Base-by-base conservation (phyloP, 2,888 invertebrate species). In the Byasa hedistus region DNA sequence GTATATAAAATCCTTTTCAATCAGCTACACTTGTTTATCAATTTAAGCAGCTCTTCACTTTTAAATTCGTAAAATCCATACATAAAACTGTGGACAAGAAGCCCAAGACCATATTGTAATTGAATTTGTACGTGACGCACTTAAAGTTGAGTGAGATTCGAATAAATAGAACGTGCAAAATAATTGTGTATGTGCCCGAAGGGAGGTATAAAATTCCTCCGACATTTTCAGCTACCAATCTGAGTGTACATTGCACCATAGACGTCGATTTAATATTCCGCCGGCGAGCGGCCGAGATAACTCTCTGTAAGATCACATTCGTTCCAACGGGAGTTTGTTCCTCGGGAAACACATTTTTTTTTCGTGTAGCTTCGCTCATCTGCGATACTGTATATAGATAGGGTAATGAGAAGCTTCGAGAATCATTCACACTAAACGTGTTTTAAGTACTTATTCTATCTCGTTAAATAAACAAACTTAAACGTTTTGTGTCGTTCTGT, bases 171-270 rank as follows among this genome's bases (percentile, higher is more conserved):
- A 54, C 62, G 54, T 62, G 62, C 52, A 48, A 64, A 55, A 66
- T 66, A 66, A 66, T 59, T 64, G 64, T 27, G 54, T 64, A 58
- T 64, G 39, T 64, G 59, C 59, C 59, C 58, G 54, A 64, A 54
- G 64, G 59, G 59, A 64, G 64, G 59, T 59, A 64, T 62, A 66
- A 66, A 64, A 66, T 54, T 62, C n/a, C 23, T 55, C 58, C 54
- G 44, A 27, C 39, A 48, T 62, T 52, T 39, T 58, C 44, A 54
- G 39, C 61, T 39, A 39, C 51, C 61, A 61, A 61, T 61, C 57
- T 58, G 61, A 58, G 66, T 60, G 65, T 66, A 62, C 62, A 59
- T 64, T 66, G 66, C 62, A 66, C 58, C 66, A 66, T 62, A 66
- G 62, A 58, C 55, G n/a, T 52, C 55, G 58, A 32, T 66, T 66